These are phyloP conservation scores for Nestor notabilis DNA, from an alignment of 2,113 vertebrate genomes.

Conservation along the genomic window DNA sequence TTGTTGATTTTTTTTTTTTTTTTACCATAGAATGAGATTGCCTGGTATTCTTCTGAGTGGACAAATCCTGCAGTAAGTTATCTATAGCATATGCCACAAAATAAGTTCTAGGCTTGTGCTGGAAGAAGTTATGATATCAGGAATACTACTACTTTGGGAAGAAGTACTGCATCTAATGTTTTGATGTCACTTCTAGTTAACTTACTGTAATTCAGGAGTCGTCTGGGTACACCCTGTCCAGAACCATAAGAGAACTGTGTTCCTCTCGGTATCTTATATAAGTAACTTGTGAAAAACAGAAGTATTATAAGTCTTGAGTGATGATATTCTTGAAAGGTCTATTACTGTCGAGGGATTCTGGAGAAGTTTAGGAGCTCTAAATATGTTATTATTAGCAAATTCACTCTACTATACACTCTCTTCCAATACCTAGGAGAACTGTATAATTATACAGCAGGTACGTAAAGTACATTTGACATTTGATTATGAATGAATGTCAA, in stretches of 20 bases:
- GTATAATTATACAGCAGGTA: neutral
- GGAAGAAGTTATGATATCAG: neutral
- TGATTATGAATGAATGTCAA: slow-evolving; percentile 32
- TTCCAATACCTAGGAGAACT: neutral
- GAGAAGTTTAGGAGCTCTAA: neutral
- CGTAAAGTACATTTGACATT: slow-evolving; percentile 15
- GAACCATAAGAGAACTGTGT: neutral
- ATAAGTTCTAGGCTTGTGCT: neutral
- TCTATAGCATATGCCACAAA: neutral
- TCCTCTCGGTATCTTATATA: neutral
- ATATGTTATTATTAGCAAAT: neutral
- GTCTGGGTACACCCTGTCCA: neutral
- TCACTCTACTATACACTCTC: neutral
- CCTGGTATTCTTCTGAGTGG: neutral
- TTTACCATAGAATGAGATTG: neutral
- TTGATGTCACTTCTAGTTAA: neutral
- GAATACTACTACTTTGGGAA: neutral
- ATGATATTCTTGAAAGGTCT: neutral
- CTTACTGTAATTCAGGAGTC: neutral
- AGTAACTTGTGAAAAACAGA: neutral
- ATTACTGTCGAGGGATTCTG: neutral
- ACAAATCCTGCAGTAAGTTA: neutral
- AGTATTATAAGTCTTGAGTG: neutral
- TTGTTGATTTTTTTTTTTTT: neutral
- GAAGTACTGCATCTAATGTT: neutral